Evolutionary conservation across 2,113 vertebrate genomes (phyloP).

Genomic region (Pipa parva): DNA sequence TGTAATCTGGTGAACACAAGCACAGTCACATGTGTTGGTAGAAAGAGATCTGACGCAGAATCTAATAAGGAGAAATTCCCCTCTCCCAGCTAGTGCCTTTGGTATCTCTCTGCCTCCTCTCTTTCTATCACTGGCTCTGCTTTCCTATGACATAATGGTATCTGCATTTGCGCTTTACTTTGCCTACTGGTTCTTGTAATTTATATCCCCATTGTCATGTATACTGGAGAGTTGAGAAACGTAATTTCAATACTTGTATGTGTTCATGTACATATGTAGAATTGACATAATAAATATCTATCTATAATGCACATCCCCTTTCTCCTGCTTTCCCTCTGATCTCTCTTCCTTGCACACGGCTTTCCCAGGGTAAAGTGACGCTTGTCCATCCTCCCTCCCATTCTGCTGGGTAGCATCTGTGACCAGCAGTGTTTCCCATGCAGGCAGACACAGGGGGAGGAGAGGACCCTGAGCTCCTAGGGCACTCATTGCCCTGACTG

Average conservation of each 20-base stretch:
- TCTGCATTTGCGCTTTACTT: too few species aligned
- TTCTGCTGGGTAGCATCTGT: conserved; percentile 26
- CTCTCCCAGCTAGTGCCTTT: too few species aligned
- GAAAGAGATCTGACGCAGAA: neutral
- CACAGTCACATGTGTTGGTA: neutral
- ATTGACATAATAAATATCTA: too few species aligned
- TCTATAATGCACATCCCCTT: conserved; percentile 1
- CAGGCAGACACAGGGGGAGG: conserved; percentile 13
- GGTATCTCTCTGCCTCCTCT: too few species aligned
- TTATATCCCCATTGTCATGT: too few species aligned
- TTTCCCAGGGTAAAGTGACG: conserved; percentile 33
- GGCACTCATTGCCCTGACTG: neutral
- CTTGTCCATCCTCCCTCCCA: conserved; percentile 36
- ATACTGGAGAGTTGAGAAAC: too few species aligned
- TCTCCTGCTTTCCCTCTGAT: neutral
- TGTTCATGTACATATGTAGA: too few species aligned
- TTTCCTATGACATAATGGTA: neutral
- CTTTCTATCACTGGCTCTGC: neutral
- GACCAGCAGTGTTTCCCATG: conserved; percentile 22
- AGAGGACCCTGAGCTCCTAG: too few species aligned
- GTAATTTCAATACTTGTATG: too few species aligned
- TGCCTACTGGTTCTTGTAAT: too few species aligned
- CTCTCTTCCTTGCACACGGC: neutral
- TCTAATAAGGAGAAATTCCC: neutral
- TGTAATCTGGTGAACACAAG: neutral